Evolutionary conservation across 1,140 invertebrate species (phyloP), one percentile per base, ranked within the genome.

Genomic region (Drosophila parvula): DNA sequence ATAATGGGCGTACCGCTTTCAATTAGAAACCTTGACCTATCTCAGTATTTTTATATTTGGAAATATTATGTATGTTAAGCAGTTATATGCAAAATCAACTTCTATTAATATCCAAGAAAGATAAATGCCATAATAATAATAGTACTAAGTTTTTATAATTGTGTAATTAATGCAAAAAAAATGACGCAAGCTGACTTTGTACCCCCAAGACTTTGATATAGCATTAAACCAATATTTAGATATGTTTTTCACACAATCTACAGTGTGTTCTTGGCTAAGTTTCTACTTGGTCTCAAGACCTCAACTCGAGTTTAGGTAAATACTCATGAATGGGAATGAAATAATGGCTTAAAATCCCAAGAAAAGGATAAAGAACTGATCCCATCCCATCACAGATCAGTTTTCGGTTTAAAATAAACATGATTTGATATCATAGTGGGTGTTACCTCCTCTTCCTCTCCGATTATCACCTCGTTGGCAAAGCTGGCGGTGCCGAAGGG

Each of bases 371-470:
- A 0, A 2, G 5, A 0, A 28, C 44, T 8, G 22, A 14, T 45
- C 7, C 22, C 0, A 27, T 45, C 5, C 7, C 14, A 27, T 4
- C 10, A 22, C 1, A 27, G 22, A 47, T 48, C 14, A 8, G 8
- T 2, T 32, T 32, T 50, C 10, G 9, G 28, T 32, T 34, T 36
- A 36, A 18, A 32, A 30, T 51, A 43, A 34, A 63, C 28, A 32
- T 30, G 38, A 43, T 9, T 36, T 34, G 40, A n/a, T 16, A 27
- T 34, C 14, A 9, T 16, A 43, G 4, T 65, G 36, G 38, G 18
- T n/a, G 58, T 86, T 86, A 86, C 83, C 83, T 86, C 83, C 79
- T 86, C 83, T 28, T 38, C 48, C 12, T 76, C 71, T 18, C 62
- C 73, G 57, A 86, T 62, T 69, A 80, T 85, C 57, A 86, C 80